Base-by-base conservation (phyloP, 2,113 vertebrate genomes). In the Antigone vipio region DNA sequence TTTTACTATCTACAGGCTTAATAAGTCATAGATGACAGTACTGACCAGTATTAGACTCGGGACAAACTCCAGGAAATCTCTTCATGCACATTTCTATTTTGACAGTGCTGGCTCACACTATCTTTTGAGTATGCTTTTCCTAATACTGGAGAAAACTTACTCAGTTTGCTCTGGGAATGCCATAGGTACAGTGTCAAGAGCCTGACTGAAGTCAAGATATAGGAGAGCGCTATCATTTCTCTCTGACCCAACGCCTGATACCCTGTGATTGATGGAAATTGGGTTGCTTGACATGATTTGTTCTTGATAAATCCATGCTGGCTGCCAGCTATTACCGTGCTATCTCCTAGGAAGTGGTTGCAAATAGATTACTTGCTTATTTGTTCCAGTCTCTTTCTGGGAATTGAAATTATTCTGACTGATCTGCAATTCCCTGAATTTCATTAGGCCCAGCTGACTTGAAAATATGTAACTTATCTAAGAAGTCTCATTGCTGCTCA, bases 361-460 rank as follows among this genome's bases (percentile, higher is more conserved):
- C 91, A 87, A 91, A 95, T 45, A 94, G 89, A 94, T 95, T 81
- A 89, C 93, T 92, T 92, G 80, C 79, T 93, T 91, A 95, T 96
- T 96, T 92, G 91, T 96, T 97, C 87, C 93, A 95, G 84, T 34
- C 89, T 72, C 58, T 94, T 95, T 96, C 89, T 87, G 95, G 87
- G 71, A 90, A 94, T 38, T 71, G 75, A 95, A 94, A 86, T 92
- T 69, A 91, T 86, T 96, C 92, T 53, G 67, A 83, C 95, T 80
- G 67, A 93, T 95, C 75, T 92, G 67, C 71, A 87, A 79, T 92
- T 93, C 72, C 63, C 73, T 93, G 73, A 87, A 91, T 95, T 93
- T 86, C 89, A 93, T 86, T 71, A 78, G 89, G 77, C 49, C 77
- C 84, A 82, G 77, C 21, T 87, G 53, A 71, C 74, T 85, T 64